Percentiles rank a stretch among this genome's conserved stretches.
Evolutionary conservation across 1,140 invertebrate species (phyloP).

Genomic region (Neomicropteryx cornuta): DNA sequence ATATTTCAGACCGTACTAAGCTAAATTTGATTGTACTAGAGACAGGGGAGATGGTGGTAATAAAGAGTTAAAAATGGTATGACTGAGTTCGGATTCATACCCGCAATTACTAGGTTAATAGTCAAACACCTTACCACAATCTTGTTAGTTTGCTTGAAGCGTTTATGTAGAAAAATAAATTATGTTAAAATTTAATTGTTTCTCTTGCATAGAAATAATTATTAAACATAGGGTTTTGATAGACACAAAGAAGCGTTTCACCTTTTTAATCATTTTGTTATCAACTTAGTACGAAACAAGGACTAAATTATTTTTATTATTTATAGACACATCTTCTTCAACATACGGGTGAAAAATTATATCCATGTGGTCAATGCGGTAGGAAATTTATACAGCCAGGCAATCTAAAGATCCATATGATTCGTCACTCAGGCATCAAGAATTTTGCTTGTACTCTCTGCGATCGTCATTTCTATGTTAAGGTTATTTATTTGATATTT

Average conservation of each 20-base stretch:
- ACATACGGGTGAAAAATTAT: slow-evolving; percentile 44
- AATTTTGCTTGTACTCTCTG: slow-evolving; percentile 33
- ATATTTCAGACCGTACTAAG: no score
- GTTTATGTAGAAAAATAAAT: slow-evolving; percentile 17
- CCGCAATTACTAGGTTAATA: no score
- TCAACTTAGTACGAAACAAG: neutral
- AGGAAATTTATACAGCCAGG: slow-evolving; percentile 57
- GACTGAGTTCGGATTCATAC: no score
- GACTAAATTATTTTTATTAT: slow-evolving; percentile 1
- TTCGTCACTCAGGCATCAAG: slow-evolving; percentile 38
- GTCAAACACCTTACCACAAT: neutral
- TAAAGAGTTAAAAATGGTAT: no score
- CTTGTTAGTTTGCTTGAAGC: slow-evolving; percentile 6
- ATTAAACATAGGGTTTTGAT: neutral
- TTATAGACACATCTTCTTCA: slow-evolving; percentile 38
- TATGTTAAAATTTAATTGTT: neutral
- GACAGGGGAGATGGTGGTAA: no score
- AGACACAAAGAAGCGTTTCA: neutral
- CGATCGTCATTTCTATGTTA: slow-evolving; percentile 38
- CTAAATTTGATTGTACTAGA: no score
- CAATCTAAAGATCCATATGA: slow-evolving; percentile 35
- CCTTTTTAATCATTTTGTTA: neutral
- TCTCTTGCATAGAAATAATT: neutral
- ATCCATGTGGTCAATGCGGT: slow-evolving; percentile 47
- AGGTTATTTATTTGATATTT: slow-evolving; percentile 26